Percentiles rank a stretch among this genome's conserved stretches.
Evolutionary conservation across 2,888 invertebrate genomes (phyloP).

Genomic region (Nymphalis urticae): DNA sequence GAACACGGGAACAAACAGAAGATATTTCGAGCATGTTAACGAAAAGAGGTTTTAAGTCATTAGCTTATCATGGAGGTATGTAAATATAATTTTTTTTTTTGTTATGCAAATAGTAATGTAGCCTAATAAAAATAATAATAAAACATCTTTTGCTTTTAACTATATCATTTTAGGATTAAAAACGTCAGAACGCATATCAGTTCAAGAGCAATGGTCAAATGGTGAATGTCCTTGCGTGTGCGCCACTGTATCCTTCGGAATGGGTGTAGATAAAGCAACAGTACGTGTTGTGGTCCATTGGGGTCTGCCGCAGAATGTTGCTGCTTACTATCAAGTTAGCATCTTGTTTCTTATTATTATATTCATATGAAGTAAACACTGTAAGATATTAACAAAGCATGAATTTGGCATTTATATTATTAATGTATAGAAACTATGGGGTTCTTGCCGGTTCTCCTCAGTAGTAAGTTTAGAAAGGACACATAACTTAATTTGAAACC

Average conservation of each 20-base stretch:
- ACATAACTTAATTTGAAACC: no score
- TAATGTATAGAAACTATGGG: no score
- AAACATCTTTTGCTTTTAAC: conserved; percentile 11
- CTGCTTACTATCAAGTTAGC: conserved; percentile 91
- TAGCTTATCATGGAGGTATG: conserved; percentile 94
- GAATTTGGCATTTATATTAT: no score
- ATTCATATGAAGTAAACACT: no score
- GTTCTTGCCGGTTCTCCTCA: no score
- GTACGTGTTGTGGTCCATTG: conserved; percentile 98
- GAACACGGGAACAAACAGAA: conserved; percentile 95
- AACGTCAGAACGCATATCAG: conserved; percentile 85
- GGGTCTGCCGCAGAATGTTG: conserved; percentile 96
- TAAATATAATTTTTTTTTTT: not conserved
- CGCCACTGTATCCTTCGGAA: conserved; percentile 99
- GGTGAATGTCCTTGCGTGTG: conserved; percentile 95
- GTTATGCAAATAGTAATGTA: not conserved
- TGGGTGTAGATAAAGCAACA: conserved; percentile 98
- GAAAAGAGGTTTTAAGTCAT: conserved; percentile 86
- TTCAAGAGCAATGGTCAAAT: conserved; percentile 95
- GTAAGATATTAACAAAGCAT: no score
- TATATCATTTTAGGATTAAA: conserved; percentile 81
- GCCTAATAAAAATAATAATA: not conserved
- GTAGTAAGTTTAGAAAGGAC: no score
- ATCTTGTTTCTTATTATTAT: not conserved
- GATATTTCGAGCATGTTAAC: conserved; percentile 89